Evolutionary conservation across 2,797 vertebrate genomes (phyloP).

Genomic region (Pangasius macronema): DNA sequence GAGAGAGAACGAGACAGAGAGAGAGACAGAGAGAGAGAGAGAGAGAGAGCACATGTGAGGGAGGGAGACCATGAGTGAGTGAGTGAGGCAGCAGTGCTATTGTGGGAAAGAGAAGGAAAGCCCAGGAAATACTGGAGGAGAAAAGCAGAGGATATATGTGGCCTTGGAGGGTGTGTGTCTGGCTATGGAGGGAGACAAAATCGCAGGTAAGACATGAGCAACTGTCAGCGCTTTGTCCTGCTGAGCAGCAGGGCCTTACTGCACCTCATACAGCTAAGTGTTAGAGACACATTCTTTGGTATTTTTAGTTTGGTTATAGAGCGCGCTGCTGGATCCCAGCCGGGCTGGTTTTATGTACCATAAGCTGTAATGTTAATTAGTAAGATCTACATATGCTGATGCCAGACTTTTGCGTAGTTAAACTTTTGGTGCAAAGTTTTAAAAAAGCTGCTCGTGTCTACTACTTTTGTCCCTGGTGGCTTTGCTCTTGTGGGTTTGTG

Average conservation of each 20-base stretch:
- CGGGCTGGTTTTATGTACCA: background rate
- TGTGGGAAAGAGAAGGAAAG: slow-evolving; percentile 68
- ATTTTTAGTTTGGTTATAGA: background rate
- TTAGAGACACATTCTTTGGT: background rate
- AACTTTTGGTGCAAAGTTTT: background rate
- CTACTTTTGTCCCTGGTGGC: slow-evolving; percentile 52
- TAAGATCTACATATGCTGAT: background rate
- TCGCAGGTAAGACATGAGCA: slow-evolving; percentile 74
- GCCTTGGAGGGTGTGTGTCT: slow-evolving; percentile 69
- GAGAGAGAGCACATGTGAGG: background rate
- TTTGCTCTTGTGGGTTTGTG: slow-evolving; percentile 29
- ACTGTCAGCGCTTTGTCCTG: background rate
- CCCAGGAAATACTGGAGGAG: slow-evolving; percentile 70
- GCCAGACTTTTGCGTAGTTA: background rate
- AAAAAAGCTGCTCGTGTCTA: slow-evolving; percentile 14
- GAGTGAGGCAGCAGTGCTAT: slow-evolving; percentile 53
- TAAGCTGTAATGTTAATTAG: background rate
- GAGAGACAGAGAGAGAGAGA: slow-evolving; percentile 22
- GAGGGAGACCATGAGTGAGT: slow-evolving; percentile 57
- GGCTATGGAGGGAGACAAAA: slow-evolving; percentile 81
- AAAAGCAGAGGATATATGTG: slow-evolving; percentile 73
- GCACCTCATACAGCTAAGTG: background rate
- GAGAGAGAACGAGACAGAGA: slow-evolving; percentile 19
- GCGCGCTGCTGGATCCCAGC: background rate
- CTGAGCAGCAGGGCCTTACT: background rate